phyloP scores from a whole-genome alignment of 2,113 vertebrate genomes.

The Orcinus orca region DNA sequence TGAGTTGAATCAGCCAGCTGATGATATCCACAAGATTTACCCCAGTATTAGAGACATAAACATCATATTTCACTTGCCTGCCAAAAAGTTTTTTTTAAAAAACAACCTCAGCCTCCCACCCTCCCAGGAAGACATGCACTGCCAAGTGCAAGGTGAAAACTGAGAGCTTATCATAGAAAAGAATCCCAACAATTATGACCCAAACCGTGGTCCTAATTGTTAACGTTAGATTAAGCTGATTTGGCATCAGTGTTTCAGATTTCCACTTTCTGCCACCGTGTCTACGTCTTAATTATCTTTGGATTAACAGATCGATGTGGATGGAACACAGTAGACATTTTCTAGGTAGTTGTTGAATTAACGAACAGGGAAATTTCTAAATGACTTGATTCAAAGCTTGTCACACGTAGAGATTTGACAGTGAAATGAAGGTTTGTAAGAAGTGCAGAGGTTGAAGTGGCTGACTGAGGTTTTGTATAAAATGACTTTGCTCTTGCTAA shows the following conservation, averaged over 20 bases:
- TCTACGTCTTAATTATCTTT: background rate
- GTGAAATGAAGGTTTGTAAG: background rate
- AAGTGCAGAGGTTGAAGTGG: background rate
- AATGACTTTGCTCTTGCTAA: background rate
- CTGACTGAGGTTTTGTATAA: background rate
- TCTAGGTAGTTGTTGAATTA: background rate
- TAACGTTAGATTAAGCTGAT: background rate
- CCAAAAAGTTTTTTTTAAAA: background rate
- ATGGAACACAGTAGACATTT: background rate
- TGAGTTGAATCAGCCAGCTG: background rate
- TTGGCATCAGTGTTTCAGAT: background rate
- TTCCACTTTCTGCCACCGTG: background rate
- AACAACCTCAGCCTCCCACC: background rate
- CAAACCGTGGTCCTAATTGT: background rate
- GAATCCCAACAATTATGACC: too few relatives aligned
- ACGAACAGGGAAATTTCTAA: background rate
- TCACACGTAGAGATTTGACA: background rate
- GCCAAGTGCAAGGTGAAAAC: background rate
- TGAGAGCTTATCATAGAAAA: background rate
- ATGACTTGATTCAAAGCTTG: background rate
- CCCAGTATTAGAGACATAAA: background rate
- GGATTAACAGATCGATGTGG: background rate
- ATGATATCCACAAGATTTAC: background rate
- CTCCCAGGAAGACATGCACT: background rate
- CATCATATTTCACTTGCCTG: slow-evolving; percentile 6